Conservation (phyloP, 2,888 invertebrate genomes). For the Ashinkailepas kermadecensis region DNA sequence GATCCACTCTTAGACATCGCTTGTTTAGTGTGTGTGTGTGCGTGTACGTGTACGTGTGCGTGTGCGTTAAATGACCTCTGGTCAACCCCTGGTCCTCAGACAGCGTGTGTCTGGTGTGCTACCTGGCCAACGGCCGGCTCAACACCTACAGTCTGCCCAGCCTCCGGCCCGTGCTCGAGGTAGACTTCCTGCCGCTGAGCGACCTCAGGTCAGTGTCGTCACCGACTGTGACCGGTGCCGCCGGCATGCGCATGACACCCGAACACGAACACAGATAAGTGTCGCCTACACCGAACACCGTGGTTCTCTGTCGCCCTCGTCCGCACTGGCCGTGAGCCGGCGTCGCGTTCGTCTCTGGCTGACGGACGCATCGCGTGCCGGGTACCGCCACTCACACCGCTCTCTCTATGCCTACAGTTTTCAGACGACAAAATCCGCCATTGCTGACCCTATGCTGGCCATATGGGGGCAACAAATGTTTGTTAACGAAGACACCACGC, state of each 20-base stretch:
- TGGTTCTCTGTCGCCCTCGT: neutral
- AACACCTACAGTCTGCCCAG: slow-evolving; percentile 92
- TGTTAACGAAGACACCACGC: slow-evolving; percentile 94
- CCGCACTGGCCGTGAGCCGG: neutral
- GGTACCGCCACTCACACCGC: neutral
- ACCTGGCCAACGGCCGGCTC: slow-evolving; percentile 89
- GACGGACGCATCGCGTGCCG: neutral
- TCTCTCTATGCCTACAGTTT: slow-evolving; percentile 43
- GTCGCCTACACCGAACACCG: slow-evolving; percentile 2
- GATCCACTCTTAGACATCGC: no score
- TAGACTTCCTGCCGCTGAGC: slow-evolving; percentile 86
- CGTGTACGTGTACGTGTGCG: no score
- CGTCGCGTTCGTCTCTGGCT: no score
- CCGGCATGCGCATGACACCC: slow-evolving; percentile 5
- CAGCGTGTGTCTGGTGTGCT: slow-evolving; percentile 88
- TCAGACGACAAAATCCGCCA: slow-evolving; percentile 74
- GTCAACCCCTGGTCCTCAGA: slow-evolving; percentile 53
- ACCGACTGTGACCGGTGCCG: neutral
- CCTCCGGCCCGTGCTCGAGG: slow-evolving; percentile 81
- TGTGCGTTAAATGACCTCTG: no score
- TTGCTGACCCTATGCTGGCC: slow-evolving; percentile 96
- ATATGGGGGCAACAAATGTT: slow-evolving; percentile 92
- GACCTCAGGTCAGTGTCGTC: slow-evolving; percentile 72
- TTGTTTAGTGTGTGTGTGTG: no score
- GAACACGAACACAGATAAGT: neutral